Conservation (phyloP, 1,140 invertebrate species). For the Ephestia elutella region DNA sequence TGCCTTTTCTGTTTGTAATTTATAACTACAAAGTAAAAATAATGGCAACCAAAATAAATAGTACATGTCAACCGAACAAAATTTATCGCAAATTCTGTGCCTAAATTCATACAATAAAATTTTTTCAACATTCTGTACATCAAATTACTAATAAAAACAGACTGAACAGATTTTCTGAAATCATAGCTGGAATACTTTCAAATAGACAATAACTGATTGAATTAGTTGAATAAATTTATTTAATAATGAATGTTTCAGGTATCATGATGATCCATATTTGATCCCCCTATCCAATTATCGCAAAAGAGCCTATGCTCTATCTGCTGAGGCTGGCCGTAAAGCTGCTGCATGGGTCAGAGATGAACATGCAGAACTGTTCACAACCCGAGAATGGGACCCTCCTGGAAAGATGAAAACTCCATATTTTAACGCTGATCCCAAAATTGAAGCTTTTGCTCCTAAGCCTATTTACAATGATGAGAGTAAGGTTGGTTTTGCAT, state of each 20-base stretch:
- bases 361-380: conserved; percentile 85
- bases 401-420: conserved; percentile 58
- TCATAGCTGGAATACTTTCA: too few relatives aligned
- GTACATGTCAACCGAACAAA: too few relatives aligned
- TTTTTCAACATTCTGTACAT: too few relatives aligned
- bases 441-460: conserved; percentile 82
- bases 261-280: conserved; percentile 92
- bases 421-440: conserved; percentile 74
- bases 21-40: too few relatives aligned
- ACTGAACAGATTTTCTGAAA: too few relatives aligned
- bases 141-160: too few relatives aligned
- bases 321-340: conserved; percentile 90
- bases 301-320: conserved; percentile 84
- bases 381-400: conserved; percentile 82
- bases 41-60: too few relatives aligned
- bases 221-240: too few relatives aligned
- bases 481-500: conserved; percentile 68
- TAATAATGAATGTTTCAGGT: conserved; percentile 62
- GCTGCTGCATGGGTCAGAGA: conserved; percentile 89
- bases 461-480: conserved; percentile 81
- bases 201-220: not conserved
- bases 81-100: too few relatives aligned
- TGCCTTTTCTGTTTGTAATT: too few relatives aligned
- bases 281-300: conserved; percentile 84
- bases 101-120: too few relatives aligned